These are phyloP conservation scores for Temnothorax curvispinosus DNA, from an alignment of 1,140 invertebrate genomes.

Conservation along the genomic window DNA sequence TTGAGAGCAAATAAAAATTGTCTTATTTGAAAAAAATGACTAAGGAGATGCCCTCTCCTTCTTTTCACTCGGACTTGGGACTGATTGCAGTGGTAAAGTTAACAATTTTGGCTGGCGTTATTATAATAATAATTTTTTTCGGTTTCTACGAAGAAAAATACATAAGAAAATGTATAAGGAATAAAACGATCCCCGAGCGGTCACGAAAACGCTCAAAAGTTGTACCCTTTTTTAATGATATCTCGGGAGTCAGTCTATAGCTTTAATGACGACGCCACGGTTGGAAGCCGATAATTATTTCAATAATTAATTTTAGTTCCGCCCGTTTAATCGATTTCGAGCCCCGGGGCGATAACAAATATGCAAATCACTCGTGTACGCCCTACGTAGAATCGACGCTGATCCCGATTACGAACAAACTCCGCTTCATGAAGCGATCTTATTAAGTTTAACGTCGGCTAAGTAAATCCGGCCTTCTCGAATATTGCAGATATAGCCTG, in stretches of 20 bases:
- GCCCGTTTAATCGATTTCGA: slow-evolving; percentile 47
- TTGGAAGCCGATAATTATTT: slow-evolving; percentile 48
- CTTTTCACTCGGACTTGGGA: too few relatives aligned
- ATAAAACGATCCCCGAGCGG: too few relatives aligned
- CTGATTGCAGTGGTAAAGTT: too few relatives aligned
- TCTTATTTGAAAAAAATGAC: too few relatives aligned
- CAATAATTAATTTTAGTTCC: slow-evolving; percentile 60
- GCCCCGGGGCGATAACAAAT: slow-evolving; percentile 58
- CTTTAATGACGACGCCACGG: background rate
- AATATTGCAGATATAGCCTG: slow-evolving; percentile 26
- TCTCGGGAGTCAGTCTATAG: background rate
- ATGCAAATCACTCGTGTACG: slow-evolving; percentile 65
- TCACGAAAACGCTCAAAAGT: too few relatives aligned
- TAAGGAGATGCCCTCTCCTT: too few relatives aligned
- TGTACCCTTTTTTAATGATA: slow-evolving; percentile 2
- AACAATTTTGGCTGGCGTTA: too few relatives aligned
- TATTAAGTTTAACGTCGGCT: slow-evolving; percentile 51
- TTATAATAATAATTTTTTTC: too few relatives aligned
- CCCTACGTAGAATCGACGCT: slow-evolving; percentile 48
- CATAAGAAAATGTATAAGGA: too few relatives aligned
- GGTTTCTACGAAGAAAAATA: too few relatives aligned
- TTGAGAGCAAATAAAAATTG: too few relatives aligned
- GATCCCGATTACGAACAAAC: slow-evolving; percentile 62
- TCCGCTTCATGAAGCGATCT: slow-evolving; percentile 42
- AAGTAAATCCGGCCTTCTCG: slow-evolving; percentile 51